phyloP scores from a whole-genome alignment of 1,140 invertebrate genomes.

The Orchestia grillus region DNA sequence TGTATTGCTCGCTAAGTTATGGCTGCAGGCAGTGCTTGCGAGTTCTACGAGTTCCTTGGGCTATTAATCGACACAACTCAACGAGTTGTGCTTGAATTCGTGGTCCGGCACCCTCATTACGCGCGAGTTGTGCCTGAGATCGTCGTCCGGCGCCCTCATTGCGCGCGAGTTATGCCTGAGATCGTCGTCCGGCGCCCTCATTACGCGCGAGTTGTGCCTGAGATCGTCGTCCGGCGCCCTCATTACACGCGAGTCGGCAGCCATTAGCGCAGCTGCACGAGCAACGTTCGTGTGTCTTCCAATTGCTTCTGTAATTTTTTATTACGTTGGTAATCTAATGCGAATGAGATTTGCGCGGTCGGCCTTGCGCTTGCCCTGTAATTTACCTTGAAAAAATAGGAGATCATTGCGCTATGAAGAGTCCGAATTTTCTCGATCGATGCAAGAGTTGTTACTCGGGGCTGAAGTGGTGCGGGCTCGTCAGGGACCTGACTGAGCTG shows the following conservation, averaged over 20 bases:
- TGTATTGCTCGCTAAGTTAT: neutral
- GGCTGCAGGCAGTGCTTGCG: neutral
- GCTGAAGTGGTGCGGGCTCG: no score
- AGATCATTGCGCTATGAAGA: neutral
- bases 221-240: neutral
- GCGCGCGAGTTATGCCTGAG: neutral
- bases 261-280: neutral
- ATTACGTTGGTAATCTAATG: neutral
- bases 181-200: neutral
- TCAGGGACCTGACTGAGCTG: neutral
- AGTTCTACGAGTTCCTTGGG: neutral
- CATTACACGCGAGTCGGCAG: neutral
- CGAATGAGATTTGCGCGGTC: neutral
- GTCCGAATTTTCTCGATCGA: neutral
- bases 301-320: neutral
- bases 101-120: no score
- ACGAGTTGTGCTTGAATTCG: no score
- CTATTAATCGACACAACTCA: neutral
- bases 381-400: neutral
- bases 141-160: no score
- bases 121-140: no score
- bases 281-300: neutral
- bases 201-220: neutral
- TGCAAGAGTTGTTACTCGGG: neutral
- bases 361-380: neutral